Evolutionary conservation across 2,797 vertebrate genomes (phyloP).

Genomic region (Synaphobranchus kaupii): DNA sequence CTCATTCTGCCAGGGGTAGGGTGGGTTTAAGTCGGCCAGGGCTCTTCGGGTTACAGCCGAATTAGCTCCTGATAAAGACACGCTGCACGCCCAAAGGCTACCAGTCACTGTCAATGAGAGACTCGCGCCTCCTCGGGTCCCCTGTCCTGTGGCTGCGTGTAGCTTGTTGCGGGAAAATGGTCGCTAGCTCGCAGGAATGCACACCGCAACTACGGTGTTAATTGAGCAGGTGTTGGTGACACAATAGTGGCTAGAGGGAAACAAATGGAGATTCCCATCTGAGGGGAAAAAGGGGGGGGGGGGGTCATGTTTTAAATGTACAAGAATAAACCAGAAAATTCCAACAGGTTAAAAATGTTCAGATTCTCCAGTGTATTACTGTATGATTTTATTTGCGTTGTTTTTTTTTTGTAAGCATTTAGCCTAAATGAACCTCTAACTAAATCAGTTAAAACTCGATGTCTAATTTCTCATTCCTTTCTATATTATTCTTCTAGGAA

Average conservation of each 20-base stretch:
- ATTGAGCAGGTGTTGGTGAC: neutral
- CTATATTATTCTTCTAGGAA: neutral
- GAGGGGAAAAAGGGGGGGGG: neutral
- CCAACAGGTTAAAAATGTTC: neutral
- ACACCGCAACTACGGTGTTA: too few species aligned
- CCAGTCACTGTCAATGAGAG: neutral
- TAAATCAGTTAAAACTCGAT: neutral
- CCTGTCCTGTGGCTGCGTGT: neutral
- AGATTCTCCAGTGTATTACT: neutral
- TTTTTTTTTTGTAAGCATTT: neutral
- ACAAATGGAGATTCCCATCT: neutral
- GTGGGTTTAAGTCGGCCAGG: neutral
- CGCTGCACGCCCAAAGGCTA: neutral
- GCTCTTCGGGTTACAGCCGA: neutral
- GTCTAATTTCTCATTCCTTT: neutral
- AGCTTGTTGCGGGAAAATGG: neutral
- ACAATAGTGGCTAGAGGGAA: neutral
- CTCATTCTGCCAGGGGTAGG: constrained; percentile 5
- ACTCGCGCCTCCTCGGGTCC: neutral
- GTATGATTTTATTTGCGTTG: neutral
- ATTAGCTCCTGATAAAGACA: neutral
- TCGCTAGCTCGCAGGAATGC: neutral
- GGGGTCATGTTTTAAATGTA: neutral
- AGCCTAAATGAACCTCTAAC: neutral
- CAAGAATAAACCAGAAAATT: neutral